phyloP scores from a whole-genome alignment of 2,797 vertebrate genomes.

The Sebastes matsubarae region DNA sequence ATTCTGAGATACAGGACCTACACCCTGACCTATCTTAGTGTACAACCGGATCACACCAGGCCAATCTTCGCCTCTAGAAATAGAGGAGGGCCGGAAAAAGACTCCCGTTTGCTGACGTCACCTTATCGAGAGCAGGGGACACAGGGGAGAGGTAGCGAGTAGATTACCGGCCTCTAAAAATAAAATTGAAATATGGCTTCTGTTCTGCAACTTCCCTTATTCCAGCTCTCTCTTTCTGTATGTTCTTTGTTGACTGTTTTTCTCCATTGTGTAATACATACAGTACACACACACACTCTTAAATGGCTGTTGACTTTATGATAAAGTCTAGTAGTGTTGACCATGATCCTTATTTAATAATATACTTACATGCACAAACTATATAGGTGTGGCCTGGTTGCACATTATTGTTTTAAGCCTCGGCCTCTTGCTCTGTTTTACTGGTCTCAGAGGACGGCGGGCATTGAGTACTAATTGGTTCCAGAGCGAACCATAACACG shows the following conservation, averaged over 20 bases:
- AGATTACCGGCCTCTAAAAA: conserved; percentile 76
- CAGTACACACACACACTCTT: neutral
- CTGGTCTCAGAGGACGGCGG: conserved; percentile 82
- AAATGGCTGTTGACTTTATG: conserved; percentile 33
- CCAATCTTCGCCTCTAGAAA: conserved; percentile 70
- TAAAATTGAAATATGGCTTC: conserved; percentile 74
- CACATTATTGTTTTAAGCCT: conserved; percentile 86
- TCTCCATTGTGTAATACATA: neutral
- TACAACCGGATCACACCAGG: conserved; percentile 68
- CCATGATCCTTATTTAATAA: conserved; percentile 56
- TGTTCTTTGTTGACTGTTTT: conserved; percentile 20
- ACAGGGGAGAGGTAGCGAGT: conserved; percentile 54
- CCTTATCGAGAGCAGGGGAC: conserved; percentile 64
- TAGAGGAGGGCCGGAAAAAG: conserved; percentile 75
- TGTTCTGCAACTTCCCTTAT: conserved; percentile 53
- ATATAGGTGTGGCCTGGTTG: conserved; percentile 78
- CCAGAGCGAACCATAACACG: conserved; percentile 92
- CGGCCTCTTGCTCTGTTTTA: conserved; percentile 83
- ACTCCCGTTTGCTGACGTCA: conserved; percentile 70
- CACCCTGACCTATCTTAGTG: conserved; percentile 40
- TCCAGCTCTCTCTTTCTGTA: neutral
- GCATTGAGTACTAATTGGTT: conserved; percentile 94
- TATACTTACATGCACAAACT: conserved; percentile 49
- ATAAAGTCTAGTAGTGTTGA: conserved; percentile 30
- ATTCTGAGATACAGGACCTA: conserved; percentile 55